Conservation (phyloP, 1,140 invertebrate genomes). For the Chironomus striatipennis region DNA sequence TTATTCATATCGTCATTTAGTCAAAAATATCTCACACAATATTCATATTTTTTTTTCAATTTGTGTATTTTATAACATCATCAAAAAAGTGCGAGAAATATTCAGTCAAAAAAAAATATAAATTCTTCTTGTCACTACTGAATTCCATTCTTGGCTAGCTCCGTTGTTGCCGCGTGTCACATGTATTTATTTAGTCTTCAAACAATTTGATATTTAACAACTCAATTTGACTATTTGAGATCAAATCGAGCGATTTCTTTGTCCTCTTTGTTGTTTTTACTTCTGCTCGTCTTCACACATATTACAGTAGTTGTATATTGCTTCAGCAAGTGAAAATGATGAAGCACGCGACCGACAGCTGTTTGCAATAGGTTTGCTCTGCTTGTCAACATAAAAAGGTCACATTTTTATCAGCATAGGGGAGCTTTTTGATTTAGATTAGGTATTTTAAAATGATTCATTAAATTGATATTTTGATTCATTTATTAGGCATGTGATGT, state of each 20-base stretch:
- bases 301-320: too few relatives aligned
- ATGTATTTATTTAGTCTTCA: constrained; percentile 13
- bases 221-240: background rate
- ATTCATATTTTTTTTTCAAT: too few relatives aligned
- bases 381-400: too few relatives aligned
- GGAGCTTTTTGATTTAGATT: too few relatives aligned
- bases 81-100: background rate
- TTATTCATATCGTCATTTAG: constrained; percentile 9
- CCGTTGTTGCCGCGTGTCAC: background rate
- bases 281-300: too few relatives aligned
- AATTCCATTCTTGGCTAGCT: background rate
- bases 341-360: too few relatives aligned
- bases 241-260: background rate
- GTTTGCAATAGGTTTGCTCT: too few relatives aligned
- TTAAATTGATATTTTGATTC: too few relatives aligned
- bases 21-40: background rate
- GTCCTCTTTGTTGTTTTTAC: background rate
- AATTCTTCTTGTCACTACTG: background rate
- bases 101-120: background rate
- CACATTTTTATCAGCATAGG: too few relatives aligned
- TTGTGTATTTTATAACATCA: constrained; percentile 10
- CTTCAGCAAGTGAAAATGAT: too few relatives aligned
- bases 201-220: constrained; percentile 13
- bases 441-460: too few relatives aligned
- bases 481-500: too few relatives aligned